Evolutionary conservation across 1,140 invertebrate genomes (phyloP).

Genomic region (Camponotus pennsylvanicus): DNA sequence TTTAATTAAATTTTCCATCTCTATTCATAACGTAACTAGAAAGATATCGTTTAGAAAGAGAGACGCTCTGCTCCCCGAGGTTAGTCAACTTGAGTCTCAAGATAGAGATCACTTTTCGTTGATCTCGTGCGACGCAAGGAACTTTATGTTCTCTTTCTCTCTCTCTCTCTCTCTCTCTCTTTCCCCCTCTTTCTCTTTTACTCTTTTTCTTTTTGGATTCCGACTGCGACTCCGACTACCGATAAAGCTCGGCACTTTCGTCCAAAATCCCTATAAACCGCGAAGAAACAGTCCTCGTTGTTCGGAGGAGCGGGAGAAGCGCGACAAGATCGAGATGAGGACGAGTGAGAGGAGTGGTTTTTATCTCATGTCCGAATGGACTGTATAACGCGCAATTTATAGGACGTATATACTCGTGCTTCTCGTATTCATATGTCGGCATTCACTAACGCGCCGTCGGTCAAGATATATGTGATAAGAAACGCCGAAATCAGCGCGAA

Average conservation of each 20-base stretch:
- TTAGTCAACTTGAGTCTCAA: slow-evolving; percentile 16
- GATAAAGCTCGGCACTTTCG: slow-evolving; percentile 79
- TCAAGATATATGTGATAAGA: slow-evolving; percentile 61
- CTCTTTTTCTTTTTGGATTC: slow-evolving; percentile 11
- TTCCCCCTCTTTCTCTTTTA: background rate
- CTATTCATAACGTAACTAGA: slow-evolving; percentile 41
- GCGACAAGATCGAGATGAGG: slow-evolving; percentile 26
- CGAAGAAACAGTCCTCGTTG: slow-evolving; percentile 66
- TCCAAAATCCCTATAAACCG: slow-evolving; percentile 79
- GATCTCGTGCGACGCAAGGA: slow-evolving; percentile 3
- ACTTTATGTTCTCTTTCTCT: background rate
- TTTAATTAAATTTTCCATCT: slow-evolving; percentile 49
- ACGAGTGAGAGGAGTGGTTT: slow-evolving; percentile 36
- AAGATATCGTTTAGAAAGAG: slow-evolving; percentile 17
- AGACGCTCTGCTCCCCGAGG: background rate
- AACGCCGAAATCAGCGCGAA: slow-evolving; percentile 49
- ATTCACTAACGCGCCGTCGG: slow-evolving; percentile 46
- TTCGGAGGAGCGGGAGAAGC: slow-evolving; percentile 46
- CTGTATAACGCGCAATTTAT: slow-evolving; percentile 80
- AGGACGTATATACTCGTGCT: slow-evolving; percentile 58
- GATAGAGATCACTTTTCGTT: slow-evolving; percentile 31
- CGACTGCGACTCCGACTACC: slow-evolving; percentile 47
- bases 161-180: slow-evolving; percentile 6
- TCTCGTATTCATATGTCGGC: background rate
- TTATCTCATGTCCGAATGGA: slow-evolving; percentile 73